Conservation (phyloP, 2,113 vertebrate genomes). For the Heterochromis multidens region DNA sequence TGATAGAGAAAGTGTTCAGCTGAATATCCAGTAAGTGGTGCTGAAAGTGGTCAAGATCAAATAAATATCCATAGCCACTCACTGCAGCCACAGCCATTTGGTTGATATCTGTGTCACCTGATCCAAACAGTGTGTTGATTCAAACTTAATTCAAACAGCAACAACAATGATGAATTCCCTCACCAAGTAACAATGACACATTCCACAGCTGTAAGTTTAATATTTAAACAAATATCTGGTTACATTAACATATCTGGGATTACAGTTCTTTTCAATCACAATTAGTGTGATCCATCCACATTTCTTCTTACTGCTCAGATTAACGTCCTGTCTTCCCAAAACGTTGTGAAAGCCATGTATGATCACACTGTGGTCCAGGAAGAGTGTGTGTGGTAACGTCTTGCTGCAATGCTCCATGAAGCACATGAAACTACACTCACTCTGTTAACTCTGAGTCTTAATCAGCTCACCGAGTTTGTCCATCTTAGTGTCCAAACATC, state of each 20-base stretch:
- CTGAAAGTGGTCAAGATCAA: neutral
- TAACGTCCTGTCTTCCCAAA: no score
- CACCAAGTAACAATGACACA: no score
- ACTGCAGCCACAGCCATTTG: neutral
- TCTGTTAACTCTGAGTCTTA: neutral
- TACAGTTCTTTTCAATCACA: neutral
- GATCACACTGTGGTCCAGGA: neutral
- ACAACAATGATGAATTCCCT: no score
- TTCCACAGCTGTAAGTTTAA: no score
- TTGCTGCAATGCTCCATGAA: neutral
- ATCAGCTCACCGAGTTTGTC: neutral
- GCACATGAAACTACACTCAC: neutral
- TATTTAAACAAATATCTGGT: no score
- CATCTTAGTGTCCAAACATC: neutral
- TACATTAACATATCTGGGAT: no score
- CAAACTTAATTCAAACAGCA: no score
- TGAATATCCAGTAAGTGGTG: neutral
- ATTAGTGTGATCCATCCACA: neutral
- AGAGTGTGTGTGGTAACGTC: neutral
- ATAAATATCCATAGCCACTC: neutral
- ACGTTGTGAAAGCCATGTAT: no score
- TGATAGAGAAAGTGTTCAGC: no score
- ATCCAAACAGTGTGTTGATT: no score
- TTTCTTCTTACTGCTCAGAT: no score
- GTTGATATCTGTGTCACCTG: neutral